Evolutionary conservation across 2,888 invertebrate genomes (phyloP), one percentile per base, ranked within the genome.

Genomic region (Luperina testacea): DNA sequence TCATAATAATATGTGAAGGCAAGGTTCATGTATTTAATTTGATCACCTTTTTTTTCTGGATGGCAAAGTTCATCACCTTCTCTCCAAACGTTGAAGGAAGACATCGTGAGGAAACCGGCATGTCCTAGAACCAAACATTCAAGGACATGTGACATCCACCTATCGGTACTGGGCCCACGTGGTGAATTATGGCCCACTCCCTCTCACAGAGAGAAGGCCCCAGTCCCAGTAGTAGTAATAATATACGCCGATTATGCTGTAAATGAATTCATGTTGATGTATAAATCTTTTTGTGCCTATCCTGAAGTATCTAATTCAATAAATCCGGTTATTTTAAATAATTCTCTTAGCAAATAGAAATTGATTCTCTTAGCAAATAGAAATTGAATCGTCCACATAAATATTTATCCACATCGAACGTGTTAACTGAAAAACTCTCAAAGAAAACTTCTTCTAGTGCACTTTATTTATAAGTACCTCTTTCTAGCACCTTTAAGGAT

Each of bases 371-470:
- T 11, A 51, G 24, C 15, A 48, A 82, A 75, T 27, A 61, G 15
- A 4, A 69, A 20, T 20, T 51, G 20, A 61, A 69, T 38, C 24
- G 20, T 57, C 38, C 24, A 53, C 2, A 32, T 51, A 83, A 73
- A 83, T 83, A 86, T 82, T 77, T 77, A 86, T 70, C 61, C 32
- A 45, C 24, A 48, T 13, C 13, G 57, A 69, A 69, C 51, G 68
- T 61, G 61, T 64, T 69, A 32, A 65, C 38, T 70, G 42, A 65
- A 57, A 69, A 61, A 83, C 38, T 83, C 63, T 70, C 48, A n/a
- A 67, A 73, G 87, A 77, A 86, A 83, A 86, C 72, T 83, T 70
- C n/a, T 32, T 6, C 45, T 17, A 71, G 57, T 73, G 65, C 69
- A 83, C 65, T 83, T 64, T 53, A 63, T 63, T 67, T 32, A 63